Evolutionary conservation across 2,113 vertebrate species (phyloP).

Genomic region (Anser cygnoides): DNA sequence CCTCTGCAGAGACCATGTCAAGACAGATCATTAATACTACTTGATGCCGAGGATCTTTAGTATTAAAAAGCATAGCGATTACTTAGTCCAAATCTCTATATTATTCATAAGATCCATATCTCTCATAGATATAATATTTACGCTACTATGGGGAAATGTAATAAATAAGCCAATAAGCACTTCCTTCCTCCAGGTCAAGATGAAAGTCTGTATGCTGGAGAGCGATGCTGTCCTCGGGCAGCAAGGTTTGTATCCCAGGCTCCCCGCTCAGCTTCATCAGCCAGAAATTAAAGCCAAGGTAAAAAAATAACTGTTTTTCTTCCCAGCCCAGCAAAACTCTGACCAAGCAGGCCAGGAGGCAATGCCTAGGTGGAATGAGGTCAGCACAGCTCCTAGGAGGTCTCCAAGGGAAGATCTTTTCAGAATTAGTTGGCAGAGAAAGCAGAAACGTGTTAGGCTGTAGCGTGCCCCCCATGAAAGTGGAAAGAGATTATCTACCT

Average conservation of each 20-base stretch:
- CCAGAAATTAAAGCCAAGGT: background rate
- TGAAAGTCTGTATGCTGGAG: conserved; percentile 37
- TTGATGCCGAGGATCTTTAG: conserved; percentile 6
- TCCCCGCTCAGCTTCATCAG: background rate
- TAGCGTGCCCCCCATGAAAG: background rate
- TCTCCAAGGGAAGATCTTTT: background rate
- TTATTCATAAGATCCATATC: conserved; percentile 74
- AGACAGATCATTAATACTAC: conserved; percentile 64
- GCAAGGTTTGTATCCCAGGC: conserved; percentile 17
- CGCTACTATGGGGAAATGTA: conserved; percentile 57
- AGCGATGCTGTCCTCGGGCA: conserved; percentile 13
- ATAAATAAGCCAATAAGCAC: conserved; percentile 61
- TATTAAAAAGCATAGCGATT: conserved; percentile 61
- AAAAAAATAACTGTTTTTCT: background rate
- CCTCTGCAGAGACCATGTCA: conserved; percentile 31
- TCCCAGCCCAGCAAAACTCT: background rate
- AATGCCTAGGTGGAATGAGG: background rate
- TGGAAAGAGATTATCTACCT: background rate
- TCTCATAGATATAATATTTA: conserved; percentile 72
- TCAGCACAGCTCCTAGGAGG: background rate
- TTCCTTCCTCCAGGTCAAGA: conserved; percentile 24
- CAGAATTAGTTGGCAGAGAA: background rate
- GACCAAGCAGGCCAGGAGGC: background rate
- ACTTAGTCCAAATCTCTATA: conserved; percentile 63
- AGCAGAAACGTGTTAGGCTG: background rate